Conservation (phyloP, 2,888 invertebrate species). For the Mellilla xanthometata region DNA sequence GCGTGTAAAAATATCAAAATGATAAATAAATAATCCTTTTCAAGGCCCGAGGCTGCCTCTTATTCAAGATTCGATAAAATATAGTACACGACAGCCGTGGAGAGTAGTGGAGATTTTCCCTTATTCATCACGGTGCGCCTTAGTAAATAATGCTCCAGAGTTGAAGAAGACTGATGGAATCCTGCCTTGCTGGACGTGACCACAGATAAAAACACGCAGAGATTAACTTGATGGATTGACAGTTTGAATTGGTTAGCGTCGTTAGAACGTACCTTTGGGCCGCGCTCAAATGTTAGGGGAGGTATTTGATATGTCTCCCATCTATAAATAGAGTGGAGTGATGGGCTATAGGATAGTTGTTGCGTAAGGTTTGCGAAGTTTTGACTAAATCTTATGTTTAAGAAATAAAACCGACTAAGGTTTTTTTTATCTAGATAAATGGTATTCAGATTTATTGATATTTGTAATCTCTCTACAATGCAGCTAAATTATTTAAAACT, state of each 20-base stretch:
- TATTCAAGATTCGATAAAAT: too few relatives aligned
- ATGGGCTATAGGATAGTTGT: not conserved
- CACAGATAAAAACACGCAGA: constrained; percentile 25
- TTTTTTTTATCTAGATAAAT: too few relatives aligned
- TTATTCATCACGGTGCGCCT: constrained; percentile 4
- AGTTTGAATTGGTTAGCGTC: constrained; percentile 16
- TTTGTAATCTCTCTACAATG: too few relatives aligned
- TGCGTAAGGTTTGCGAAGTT: not conserved
- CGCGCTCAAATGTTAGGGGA: constrained; percentile 3
- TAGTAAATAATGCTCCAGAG: constrained; percentile 23
- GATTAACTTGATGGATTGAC: constrained; percentile 24
- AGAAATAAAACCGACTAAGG: too few relatives aligned
- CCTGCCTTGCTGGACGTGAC: constrained; percentile 21
- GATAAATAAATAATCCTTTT: too few relatives aligned
- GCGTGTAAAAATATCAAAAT: too few relatives aligned
- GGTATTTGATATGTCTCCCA: not conserved
- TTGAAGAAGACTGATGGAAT: constrained; percentile 28
- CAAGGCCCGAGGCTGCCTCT: too few relatives aligned
- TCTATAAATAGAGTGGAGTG: constrained; percentile 1
- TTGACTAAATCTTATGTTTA: too few relatives aligned
- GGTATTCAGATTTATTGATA: too few relatives aligned
- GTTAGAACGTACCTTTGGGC: not conserved
- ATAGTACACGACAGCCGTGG: too few relatives aligned
- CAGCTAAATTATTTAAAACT: too few relatives aligned
- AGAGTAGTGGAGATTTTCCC: not conserved